Evolutionary conservation across 2,113 vertebrate species (phyloP), one percentile per base, ranked within the genome.

Genomic region (Tinamus guttatus): DNA sequence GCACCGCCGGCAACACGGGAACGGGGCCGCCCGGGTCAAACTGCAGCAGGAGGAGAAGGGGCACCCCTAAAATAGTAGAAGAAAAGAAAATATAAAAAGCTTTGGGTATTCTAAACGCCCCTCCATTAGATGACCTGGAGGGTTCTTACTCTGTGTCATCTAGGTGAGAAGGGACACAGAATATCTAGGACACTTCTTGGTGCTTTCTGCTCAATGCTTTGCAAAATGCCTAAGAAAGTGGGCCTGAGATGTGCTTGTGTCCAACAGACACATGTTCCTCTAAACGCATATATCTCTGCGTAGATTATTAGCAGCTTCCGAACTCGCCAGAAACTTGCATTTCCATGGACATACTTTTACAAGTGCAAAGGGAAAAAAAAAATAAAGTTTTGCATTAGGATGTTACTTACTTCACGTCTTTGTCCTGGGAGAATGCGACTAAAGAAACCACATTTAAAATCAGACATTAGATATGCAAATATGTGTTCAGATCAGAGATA

Each of bases 391-490:
- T 90, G 86, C 90, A 96, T 98, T 96, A 97, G 97, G 97, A 97
- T 98, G 94, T 97, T 98, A 95, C 95, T 97, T 96, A 97, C 96
- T 98, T 98, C 95, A 51, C 98, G 97, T 98, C 92, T 98, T 97
- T 96, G 95, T 99, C 98, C 98, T 98, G 96, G 97, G 98, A 99
- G 98, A 98, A 98, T 97, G 98, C 97, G 97, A 95, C 97, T 96
- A 96, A 97, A 98, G 93, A 96, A 97, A 87, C 97, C 97, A 98
- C 97, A 98, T 97, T 98, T 98, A 98, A 98, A 98, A 98, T 98
- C 98, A 98, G 97, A 98, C 97, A 99, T 99, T 99, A 99, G 98
- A 99, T 99, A 99, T 99, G 99, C 98, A 99, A 99, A 99, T 99
- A 98, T 98, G 98, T 98, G 98, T 98, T 98, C 98, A 99, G 98